These are phyloP conservation scores for Oxygymnocypris stewartii DNA, from an alignment of 2,113 vertebrate species.

Conservation along the genomic window DNA sequence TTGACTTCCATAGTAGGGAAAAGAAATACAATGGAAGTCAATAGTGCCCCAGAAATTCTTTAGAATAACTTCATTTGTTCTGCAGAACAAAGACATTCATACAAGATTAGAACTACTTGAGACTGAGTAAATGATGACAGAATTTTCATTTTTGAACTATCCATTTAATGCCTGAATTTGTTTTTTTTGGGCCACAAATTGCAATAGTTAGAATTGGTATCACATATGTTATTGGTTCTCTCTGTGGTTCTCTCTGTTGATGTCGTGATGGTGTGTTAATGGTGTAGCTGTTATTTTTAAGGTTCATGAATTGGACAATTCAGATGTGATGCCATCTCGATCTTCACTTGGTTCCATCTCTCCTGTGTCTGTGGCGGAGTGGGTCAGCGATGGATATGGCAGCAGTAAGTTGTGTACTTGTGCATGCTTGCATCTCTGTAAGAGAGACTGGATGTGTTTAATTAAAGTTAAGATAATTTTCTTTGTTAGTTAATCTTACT, in stretches of 20 bases:
- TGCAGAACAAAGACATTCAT: no score
- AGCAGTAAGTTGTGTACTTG: slow-evolving; percentile 78
- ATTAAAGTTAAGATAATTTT: not conserved
- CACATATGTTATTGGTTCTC: not conserved
- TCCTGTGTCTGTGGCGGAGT: slow-evolving; percentile 70
- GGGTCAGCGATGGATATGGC: slow-evolving; percentile 73
- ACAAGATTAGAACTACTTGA: no score
- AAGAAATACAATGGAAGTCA: no score
- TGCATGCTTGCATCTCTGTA: not conserved
- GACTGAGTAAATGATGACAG: no score
- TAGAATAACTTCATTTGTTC: no score
- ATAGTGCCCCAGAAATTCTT: no score
- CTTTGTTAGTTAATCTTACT: not conserved
- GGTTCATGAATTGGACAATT: slow-evolving; percentile 76
- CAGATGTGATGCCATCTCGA: slow-evolving; percentile 73
- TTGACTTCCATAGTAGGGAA: no score
- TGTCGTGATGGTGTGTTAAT: not conserved
- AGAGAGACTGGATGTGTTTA: not conserved
- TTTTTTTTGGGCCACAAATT: no score
- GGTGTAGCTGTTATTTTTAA: slow-evolving; percentile 48
- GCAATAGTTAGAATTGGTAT: not conserved
- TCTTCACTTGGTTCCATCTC: slow-evolving; percentile 75
- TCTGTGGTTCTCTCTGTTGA: not conserved
- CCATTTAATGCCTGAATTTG: no score
- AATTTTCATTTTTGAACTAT: no score